These are phyloP conservation scores for Pristionchus fissidentatus DNA, from an alignment of 2,888 invertebrate species.

Conservation along the genomic window DNA sequence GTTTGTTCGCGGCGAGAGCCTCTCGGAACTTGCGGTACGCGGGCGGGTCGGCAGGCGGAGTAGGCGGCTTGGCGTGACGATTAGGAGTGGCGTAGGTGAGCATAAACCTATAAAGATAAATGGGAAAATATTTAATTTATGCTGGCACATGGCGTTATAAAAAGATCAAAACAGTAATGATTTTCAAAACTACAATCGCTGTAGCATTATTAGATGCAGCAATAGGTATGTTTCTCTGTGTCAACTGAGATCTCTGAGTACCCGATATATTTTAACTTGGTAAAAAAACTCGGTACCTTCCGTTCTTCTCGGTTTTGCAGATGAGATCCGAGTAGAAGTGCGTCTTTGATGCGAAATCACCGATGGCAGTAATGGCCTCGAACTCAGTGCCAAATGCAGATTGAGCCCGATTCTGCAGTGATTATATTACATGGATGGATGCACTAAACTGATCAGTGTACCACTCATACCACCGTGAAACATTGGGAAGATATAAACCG, in stretches of 20 bases:
- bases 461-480: too few relatives aligned
- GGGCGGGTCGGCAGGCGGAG: conserved; percentile 6
- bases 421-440: too few relatives aligned
- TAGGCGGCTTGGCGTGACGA: conserved; percentile 52
- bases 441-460: too few relatives aligned
- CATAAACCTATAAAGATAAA: conserved; percentile 51
- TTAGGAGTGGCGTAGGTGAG: conserved; percentile 65
- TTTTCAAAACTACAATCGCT: too few relatives aligned
- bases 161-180: too few relatives aligned
- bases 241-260: conserved; percentile 62
- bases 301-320: conserved; percentile 65
- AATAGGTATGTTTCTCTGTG: conserved; percentile 54
- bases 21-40: conserved; percentile 39
- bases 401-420: conserved; percentile 57
- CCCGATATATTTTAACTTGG: background rate
- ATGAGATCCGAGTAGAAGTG: conserved; percentile 67
- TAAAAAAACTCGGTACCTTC: conserved; percentile 50
- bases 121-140: background rate
- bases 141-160: too few relatives aligned
- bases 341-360: conserved; percentile 70
- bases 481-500: too few relatives aligned
- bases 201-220: background rate
- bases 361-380: conserved; percentile 68
- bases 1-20: conserved; percentile 27
- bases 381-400: conserved; percentile 68